These are phyloP conservation scores for Chromobotia macracanthus DNA, from an alignment of 2,797 vertebrate genomes.

Conservation along the genomic window DNA sequence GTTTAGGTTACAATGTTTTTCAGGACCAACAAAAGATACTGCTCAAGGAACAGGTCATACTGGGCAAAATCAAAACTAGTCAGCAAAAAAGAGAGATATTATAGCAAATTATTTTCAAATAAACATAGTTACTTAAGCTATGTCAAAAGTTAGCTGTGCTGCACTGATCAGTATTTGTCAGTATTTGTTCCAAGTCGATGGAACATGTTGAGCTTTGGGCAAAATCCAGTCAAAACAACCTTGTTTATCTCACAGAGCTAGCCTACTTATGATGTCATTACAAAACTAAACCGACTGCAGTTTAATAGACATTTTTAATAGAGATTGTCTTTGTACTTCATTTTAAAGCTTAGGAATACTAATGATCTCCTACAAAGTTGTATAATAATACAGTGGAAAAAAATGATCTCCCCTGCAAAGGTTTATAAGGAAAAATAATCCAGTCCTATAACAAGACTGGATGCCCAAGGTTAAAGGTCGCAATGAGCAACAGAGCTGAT, in stretches of 20 bases:
- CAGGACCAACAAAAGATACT: too few relatives aligned
- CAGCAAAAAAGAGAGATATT: neutral
- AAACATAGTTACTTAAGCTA: neutral
- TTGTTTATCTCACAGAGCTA: neutral
- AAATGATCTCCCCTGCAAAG: neutral
- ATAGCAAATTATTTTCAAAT: neutral
- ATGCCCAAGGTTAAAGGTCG: neutral
- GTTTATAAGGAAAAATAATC: neutral
- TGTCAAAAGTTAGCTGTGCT: neutral
- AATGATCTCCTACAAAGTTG: neutral
- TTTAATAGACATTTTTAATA: neutral
- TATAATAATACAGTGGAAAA: neutral
- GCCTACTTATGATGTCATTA: neutral
- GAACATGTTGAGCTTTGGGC: slow-evolving; percentile 24
- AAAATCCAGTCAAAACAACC: neutral
- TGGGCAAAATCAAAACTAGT: too few relatives aligned
- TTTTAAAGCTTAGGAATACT: neutral
- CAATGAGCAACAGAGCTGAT: neutral
- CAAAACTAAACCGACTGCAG: neutral
- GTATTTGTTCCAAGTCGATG: slow-evolving; percentile 15
- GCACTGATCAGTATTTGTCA: slow-evolving; percentile 11
- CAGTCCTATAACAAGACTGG: neutral
- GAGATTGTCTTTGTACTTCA: neutral
- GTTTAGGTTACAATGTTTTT: too few relatives aligned
- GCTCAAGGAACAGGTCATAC: too few relatives aligned